A percentile compares a stretch with the other conserved stretches of the same genome.
phyloP scores from a whole-genome alignment of 2,113 vertebrate species.

The Myrmecobius fasciatus region DNA sequence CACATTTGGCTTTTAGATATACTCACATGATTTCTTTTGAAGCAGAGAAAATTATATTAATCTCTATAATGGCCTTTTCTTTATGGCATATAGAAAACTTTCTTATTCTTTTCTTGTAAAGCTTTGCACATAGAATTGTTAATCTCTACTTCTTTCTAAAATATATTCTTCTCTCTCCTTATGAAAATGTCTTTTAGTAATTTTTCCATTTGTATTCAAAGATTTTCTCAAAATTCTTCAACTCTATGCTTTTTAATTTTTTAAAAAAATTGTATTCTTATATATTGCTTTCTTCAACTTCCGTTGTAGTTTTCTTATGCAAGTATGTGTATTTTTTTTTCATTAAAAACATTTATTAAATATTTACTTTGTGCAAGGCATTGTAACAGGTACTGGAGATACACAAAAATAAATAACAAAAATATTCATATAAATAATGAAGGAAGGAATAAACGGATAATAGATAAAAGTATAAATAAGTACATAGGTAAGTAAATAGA shows the following conservation, averaged over 20 bases:
- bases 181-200: neutral
- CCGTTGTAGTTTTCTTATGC: neutral
- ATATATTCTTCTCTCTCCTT: neutral
- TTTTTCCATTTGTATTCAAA: neutral
- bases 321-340: neutral
- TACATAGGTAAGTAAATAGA: neutral
- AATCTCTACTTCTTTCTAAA: neutral
- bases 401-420: neutral
- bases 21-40: neutral
- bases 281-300: neutral
- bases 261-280: neutral
- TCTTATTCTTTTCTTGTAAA: neutral
- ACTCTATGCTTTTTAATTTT: neutral
- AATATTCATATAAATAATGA: neutral
- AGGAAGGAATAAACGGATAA: neutral
- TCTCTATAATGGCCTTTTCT: neutral
- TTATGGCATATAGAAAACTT: neutral
- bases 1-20: neutral
- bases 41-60: neutral
- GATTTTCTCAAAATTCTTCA: slow-evolving; percentile 12
- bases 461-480: neutral
- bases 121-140: neutral
- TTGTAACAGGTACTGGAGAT: neutral
- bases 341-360: neutral
- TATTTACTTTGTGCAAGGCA: neutral